These are phyloP conservation scores for Meandrusa payeni DNA, from an alignment of 2,888 invertebrate species.

Conservation along the genomic window DNA sequence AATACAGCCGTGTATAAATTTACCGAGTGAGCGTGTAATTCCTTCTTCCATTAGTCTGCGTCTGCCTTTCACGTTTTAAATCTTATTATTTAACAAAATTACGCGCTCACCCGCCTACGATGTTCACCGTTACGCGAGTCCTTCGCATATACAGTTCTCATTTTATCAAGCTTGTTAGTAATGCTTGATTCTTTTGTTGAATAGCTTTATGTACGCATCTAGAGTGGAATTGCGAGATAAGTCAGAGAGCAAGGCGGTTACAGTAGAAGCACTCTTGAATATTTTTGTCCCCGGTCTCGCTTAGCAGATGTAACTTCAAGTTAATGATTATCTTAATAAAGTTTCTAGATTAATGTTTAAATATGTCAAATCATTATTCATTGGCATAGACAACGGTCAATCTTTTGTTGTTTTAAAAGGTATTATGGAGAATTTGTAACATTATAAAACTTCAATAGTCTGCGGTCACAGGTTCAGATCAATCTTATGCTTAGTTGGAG, in stretches of 20 bases:
- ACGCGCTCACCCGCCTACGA: constrained; percentile 2
- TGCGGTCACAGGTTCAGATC: too few relatives aligned
- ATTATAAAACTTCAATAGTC: too few relatives aligned
- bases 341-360: too few relatives aligned
- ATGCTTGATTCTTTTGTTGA: constrained; percentile 21
- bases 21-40: background rate
- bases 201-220: constrained; percentile 17
- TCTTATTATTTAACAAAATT: constrained; percentile 21
- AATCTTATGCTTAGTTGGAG: too few relatives aligned
- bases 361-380: too few relatives aligned
- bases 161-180: constrained; percentile 21
- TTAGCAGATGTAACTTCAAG: too few relatives aligned
- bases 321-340: too few relatives aligned
- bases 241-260: constrained; percentile 9
- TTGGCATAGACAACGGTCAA: too few relatives aligned
- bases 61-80: constrained; percentile 13
- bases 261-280: constrained; percentile 1
- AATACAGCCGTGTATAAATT: too few relatives aligned
- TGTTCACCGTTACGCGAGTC: constrained; percentile 2
- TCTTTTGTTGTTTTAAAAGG: too few relatives aligned
- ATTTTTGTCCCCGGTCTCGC: background rate
- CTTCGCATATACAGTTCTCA: constrained; percentile 2
- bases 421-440: too few relatives aligned
- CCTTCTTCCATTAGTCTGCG: constrained; percentile 5
- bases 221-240: constrained; percentile 15